These are phyloP conservation scores for Halocynthia aurantium DNA, from an alignment of 23 tunicate species.

Conservation along the genomic window DNA sequence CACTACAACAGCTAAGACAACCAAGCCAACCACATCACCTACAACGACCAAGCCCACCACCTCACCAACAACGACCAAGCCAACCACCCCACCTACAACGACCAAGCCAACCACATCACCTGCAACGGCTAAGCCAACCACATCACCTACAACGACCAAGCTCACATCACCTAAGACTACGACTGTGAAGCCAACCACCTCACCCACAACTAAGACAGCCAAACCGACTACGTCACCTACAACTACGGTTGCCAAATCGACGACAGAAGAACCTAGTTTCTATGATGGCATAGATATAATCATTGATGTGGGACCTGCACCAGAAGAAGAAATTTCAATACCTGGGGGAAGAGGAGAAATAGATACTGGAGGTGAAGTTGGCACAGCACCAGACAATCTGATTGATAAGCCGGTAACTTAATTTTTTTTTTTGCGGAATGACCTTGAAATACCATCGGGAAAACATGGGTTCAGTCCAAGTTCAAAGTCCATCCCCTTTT, in stretches of 20 bases:
- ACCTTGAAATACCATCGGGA: too few species aligned
- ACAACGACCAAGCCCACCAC: conserved; percentile 11
- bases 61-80: conserved; percentile 17
- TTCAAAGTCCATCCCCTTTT: too few species aligned
- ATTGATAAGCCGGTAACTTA: too few species aligned
- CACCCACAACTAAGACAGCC: not conserved
- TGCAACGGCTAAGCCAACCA: conserved; percentile 17
- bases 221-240: conserved; percentile 6
- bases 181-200: not conserved
- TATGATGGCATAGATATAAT: too few species aligned
- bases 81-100: conserved; percentile 8
- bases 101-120: not conserved
- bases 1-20: conserved; percentile 11
- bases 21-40: conserved; percentile 19
- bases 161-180: not conserved
- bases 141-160: conserved; percentile 16
- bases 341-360: too few species aligned
- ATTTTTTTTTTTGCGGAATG: too few species aligned
- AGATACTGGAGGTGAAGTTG: too few species aligned
- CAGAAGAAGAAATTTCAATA: too few species aligned
- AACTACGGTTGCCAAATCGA: not conserved
- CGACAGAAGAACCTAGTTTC: not conserved
- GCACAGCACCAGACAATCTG: too few species aligned
- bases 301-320: too few species aligned
- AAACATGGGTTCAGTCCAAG: too few species aligned